Conservation (phyloP, 2,113 vertebrate species). For the Psammodynastes pulverulentus region DNA sequence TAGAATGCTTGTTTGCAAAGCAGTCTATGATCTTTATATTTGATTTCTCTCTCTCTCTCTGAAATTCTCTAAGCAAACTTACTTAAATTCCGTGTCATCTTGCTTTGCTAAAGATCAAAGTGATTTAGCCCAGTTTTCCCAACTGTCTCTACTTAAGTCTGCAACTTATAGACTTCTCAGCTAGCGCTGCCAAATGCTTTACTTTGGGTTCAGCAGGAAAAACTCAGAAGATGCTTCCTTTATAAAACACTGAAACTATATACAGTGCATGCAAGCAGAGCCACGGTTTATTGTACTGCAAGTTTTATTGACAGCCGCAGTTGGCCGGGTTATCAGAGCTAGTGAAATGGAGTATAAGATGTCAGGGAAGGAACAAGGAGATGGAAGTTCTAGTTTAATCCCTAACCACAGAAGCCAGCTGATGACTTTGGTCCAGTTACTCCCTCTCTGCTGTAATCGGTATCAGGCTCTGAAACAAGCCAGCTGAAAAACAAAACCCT, state of each 20-base stretch:
- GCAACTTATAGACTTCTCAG: not conserved
- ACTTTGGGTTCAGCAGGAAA: not conserved
- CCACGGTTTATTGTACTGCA: not conserved
- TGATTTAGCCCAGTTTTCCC: not conserved
- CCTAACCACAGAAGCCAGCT: not conserved
- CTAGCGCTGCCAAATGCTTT: not conserved
- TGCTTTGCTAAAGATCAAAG: not conserved
- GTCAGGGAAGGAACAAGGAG: not conserved
- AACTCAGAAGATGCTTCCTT: not conserved
- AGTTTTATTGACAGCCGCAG: not conserved
- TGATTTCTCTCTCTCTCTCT: not conserved
- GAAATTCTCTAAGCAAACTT: not conserved
- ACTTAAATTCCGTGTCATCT: not conserved
- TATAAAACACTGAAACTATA: not conserved
- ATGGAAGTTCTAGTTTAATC: not conserved
- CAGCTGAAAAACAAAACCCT: not conserved
- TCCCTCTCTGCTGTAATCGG: not conserved
- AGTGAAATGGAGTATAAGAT: not conserved
- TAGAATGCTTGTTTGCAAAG: not conserved
- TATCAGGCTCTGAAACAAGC: not conserved
- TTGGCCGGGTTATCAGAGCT: not conserved
- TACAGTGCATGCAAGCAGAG: not conserved
- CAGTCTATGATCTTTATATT: not conserved
- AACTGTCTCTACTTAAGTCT: not conserved
- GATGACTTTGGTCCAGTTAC: not conserved